Percentiles rank a stretch among this genome's conserved stretches.
Evolutionary conservation across 2,888 invertebrate genomes (phyloP).

Genomic region (Nysson spinosus): DNA sequence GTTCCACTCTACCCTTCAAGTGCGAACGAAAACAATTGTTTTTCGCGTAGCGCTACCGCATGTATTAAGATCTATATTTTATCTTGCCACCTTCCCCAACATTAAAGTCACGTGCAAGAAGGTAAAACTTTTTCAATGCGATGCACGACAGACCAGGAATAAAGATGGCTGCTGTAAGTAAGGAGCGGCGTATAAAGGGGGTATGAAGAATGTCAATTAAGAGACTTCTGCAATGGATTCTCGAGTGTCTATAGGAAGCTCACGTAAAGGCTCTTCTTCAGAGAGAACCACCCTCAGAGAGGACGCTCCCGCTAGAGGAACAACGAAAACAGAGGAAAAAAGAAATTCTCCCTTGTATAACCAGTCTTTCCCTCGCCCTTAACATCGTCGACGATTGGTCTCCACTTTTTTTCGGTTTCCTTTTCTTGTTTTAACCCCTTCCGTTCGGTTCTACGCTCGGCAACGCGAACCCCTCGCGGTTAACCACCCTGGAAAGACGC

Average conservation of each 20-base stretch:
- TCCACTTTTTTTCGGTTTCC: neutral
- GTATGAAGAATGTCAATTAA: conserved; percentile 53
- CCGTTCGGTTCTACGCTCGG: conserved; percentile 11
- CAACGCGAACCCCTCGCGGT: conserved; percentile 16
- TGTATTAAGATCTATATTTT: conserved; percentile 8
- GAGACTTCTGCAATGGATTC: conserved; percentile 33
- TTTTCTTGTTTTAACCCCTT: neutral
- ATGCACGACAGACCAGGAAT: conserved; percentile 22
- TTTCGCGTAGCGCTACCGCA: neutral
- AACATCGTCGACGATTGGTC: conserved; percentile 18
- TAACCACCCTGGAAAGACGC: conserved; percentile 53
- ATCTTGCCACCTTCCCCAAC: neutral
- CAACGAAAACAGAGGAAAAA: conserved; percentile 6
- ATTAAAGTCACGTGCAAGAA: conserved; percentile 15
- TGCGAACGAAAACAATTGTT: conserved; percentile 1
- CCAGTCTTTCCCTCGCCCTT: conserved; percentile 22
- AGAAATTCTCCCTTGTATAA: conserved; percentile 26
- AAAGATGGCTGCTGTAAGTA: conserved; percentile 26
- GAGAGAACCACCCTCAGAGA: neutral
- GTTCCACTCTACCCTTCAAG: neutral
- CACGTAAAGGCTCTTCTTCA: conserved; percentile 19
- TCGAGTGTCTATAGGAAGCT: conserved; percentile 29
- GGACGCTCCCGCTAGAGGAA: neutral
- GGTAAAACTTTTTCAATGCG: conserved; percentile 28
- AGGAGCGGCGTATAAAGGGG: conserved; percentile 12